phyloP scores from a whole-genome alignment of 2,888 invertebrate genomes.

The Deroplatys truncata region DNA sequence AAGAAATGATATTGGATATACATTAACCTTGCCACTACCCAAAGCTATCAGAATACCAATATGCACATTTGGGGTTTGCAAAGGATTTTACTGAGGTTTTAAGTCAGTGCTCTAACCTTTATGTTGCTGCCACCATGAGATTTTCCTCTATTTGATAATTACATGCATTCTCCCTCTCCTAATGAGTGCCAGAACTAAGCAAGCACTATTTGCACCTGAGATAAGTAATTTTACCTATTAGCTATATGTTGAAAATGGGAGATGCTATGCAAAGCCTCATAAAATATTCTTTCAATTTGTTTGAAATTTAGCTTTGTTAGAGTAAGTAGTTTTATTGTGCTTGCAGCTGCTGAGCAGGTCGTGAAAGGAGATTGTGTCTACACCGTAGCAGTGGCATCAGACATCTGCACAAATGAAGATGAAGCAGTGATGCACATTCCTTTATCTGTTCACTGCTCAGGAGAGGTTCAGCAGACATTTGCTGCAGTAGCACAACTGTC shows the following conservation, averaged over 20 bases:
- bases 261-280: too few relatives aligned
- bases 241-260: background rate
- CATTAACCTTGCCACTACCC: too few relatives aligned
- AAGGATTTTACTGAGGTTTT: too few relatives aligned
- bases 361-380: constrained; percentile 25
- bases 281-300: background rate
- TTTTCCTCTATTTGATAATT: too few relatives aligned
- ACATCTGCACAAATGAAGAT: constrained; percentile 4
- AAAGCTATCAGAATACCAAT: too few relatives aligned
- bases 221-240: background rate
- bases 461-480: constrained; percentile 16
- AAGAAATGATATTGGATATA: too few relatives aligned
- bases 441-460: constrained; percentile 16
- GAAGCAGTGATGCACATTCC: constrained; percentile 18
- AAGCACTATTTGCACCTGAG: too few relatives aligned
- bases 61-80: too few relatives aligned
- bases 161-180: too few relatives aligned
- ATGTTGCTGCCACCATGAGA: too few relatives aligned
- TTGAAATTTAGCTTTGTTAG: background rate
- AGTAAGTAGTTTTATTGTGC: background rate
- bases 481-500: background rate
- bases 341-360: constrained; percentile 17
- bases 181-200: too few relatives aligned
- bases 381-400: constrained; percentile 21
- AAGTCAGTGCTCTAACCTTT: too few relatives aligned